Evolutionary conservation across 2,888 invertebrate genomes (phyloP).

Genomic region (Phania funesta): DNA sequence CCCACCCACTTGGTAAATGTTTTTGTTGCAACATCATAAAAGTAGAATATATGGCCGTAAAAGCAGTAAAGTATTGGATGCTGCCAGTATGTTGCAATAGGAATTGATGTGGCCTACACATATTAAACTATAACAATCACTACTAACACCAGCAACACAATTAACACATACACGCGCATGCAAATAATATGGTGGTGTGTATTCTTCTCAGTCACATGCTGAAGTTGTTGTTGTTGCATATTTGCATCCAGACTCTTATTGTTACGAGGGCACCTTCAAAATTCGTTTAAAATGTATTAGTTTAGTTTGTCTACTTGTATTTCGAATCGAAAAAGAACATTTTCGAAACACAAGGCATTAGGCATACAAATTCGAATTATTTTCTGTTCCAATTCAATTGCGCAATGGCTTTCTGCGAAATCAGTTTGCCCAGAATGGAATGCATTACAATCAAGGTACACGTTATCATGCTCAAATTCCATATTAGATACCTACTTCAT

Average conservation of each 20-base stretch:
- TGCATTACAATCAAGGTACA: too few relatives aligned
- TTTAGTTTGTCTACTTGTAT: too few relatives aligned
- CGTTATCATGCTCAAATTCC: too few relatives aligned
- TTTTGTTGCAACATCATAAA: conserved; percentile 3
- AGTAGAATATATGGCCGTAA: conserved; percentile 19
- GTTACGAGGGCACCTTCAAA: background rate
- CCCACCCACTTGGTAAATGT: conserved; percentile 8
- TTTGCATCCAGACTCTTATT: conserved; percentile 37
- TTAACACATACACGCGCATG: background rate
- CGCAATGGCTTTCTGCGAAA: too few relatives aligned
- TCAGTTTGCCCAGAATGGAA: too few relatives aligned
- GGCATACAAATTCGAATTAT: too few relatives aligned
- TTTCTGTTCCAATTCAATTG: too few relatives aligned
- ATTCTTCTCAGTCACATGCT: background rate
- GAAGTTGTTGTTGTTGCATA: conserved; percentile 26
- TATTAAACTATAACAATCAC: conserved; percentile 18
- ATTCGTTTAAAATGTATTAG: background rate
- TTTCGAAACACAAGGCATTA: too few relatives aligned
- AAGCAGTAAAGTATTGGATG: conserved; percentile 21
- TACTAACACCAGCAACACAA: background rate
- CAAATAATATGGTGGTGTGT: background rate
- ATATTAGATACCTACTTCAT: too few relatives aligned
- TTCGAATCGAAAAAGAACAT: too few relatives aligned
- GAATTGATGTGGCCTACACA: conserved; percentile 41
- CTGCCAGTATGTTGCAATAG: conserved; percentile 20